Evolutionary conservation across 2,888 invertebrate species (phyloP).

Genomic region (Eurytoma californica): DNA sequence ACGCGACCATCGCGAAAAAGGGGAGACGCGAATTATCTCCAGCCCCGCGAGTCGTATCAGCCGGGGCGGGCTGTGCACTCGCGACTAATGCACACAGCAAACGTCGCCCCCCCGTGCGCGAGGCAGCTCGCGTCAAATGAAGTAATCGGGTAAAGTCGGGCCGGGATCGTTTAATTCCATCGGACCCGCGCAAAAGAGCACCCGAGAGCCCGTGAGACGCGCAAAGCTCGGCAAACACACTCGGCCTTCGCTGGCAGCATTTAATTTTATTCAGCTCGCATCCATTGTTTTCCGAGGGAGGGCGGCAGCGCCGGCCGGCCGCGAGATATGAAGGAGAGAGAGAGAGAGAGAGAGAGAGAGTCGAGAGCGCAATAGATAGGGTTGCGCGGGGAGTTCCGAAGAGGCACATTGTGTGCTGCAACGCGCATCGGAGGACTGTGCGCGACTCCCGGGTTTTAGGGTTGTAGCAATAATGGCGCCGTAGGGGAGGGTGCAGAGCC

Average conservation of each 20-base stretch:
- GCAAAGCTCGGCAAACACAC: conserved; percentile 31
- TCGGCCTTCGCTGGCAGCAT: background rate
- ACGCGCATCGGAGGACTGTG: conserved; percentile 12
- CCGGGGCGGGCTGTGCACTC: conserved; percentile 26
- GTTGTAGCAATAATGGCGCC: conserved; percentile 35
- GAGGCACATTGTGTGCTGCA: conserved; percentile 20
- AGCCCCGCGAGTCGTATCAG: background rate
- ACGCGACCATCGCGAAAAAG: too few species aligned
- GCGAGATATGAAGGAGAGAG: conserved; percentile 4
- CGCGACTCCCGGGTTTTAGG: background rate
- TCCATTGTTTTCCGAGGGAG: conserved; percentile 15
- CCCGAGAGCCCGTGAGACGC: background rate
- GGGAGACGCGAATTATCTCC: too few species aligned
- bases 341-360: background rate
- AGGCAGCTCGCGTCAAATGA: conserved; percentile 32
- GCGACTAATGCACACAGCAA: conserved; percentile 42
- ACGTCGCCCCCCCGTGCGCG: background rate
- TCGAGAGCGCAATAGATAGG: background rate
- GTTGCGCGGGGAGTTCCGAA: conserved; percentile 5
- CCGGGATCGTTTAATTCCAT: conserved; percentile 40
- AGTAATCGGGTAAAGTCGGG: conserved; percentile 44
- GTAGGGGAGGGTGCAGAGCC: background rate
- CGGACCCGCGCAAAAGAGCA: conserved; percentile 1
- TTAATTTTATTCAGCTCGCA: conserved; percentile 50
- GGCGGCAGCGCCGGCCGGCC: background rate